Conservation (phyloP, 2,113 vertebrate genomes). For the Dicrurus megarhynchus region DNA sequence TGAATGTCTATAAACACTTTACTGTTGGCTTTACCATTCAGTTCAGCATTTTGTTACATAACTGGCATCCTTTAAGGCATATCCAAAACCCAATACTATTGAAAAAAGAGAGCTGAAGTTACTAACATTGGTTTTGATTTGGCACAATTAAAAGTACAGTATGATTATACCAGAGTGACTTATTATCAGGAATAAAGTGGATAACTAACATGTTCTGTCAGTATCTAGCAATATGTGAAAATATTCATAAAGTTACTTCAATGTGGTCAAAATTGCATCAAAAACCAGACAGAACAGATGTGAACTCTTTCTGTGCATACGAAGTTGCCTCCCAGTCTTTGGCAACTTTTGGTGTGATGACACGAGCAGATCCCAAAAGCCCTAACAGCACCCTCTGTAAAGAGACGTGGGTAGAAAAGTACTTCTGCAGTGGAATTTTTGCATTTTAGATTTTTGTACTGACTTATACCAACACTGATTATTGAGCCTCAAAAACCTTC, state of each 20-base stretch:
- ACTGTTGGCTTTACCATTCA: not conserved
- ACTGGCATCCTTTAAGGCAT: not conserved
- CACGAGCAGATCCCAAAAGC: not conserved
- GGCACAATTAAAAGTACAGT: not conserved
- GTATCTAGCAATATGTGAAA: not conserved
- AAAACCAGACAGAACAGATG: constrained; percentile 23
- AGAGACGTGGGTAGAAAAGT: not conserved
- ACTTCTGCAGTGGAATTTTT: not conserved
- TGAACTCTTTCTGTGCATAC: not conserved
- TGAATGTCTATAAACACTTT: not conserved
- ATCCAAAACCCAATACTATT: not conserved
- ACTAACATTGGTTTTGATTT: not conserved
- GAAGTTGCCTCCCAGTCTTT: not conserved
- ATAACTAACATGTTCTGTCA: not conserved
- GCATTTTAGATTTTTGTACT: not conserved
- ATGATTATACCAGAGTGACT: not conserved
- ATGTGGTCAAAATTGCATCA: not conserved
- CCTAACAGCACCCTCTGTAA: not conserved
- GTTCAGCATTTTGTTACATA: not conserved
- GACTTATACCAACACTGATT: not conserved
- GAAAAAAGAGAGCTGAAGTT: not conserved
- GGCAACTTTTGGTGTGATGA: not conserved
- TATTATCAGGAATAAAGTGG: not conserved
- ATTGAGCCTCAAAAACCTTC: not conserved
- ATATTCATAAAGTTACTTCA: not conserved